phyloP scores from a whole-genome alignment of 1,140 invertebrate species.

The Hetaerina americana region DNA sequence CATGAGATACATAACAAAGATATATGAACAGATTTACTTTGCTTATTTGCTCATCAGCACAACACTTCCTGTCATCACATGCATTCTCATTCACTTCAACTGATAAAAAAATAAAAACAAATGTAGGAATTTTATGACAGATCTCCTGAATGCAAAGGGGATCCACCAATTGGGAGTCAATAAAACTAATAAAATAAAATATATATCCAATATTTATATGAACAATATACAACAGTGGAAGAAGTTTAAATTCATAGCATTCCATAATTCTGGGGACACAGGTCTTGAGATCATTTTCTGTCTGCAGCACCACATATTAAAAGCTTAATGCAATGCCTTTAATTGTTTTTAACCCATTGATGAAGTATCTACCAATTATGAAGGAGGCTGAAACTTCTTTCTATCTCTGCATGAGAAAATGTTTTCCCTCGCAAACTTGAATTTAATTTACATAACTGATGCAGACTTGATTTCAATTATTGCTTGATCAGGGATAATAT shows the following conservation, averaged over 20 bases:
- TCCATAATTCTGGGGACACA: neutral
- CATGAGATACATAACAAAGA: neutral
- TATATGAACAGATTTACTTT: neutral
- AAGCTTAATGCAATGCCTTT: no score
- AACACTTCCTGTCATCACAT: neutral
- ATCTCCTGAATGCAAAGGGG: neutral
- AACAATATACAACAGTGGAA: neutral
- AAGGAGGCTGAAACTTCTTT: neutral
- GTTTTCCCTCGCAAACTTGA: no score
- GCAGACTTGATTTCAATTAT: no score
- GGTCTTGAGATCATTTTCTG: neutral
- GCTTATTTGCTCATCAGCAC: neutral
- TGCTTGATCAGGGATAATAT: no score
- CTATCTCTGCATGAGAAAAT: neutral
- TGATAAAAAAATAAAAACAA: slow-evolving; percentile 1
- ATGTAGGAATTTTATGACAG: neutral
- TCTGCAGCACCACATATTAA: neutral
- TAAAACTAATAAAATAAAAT: neutral
- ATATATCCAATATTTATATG: neutral
- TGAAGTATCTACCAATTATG: no score
- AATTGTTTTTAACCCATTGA: no score
- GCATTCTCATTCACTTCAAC: neutral
- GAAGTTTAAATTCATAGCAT: neutral
- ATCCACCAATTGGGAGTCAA: neutral
- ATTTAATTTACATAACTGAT: no score